These are phyloP conservation scores for Beris chalybata DNA, from an alignment of 2,888 invertebrate genomes.

Conservation along the genomic window DNA sequence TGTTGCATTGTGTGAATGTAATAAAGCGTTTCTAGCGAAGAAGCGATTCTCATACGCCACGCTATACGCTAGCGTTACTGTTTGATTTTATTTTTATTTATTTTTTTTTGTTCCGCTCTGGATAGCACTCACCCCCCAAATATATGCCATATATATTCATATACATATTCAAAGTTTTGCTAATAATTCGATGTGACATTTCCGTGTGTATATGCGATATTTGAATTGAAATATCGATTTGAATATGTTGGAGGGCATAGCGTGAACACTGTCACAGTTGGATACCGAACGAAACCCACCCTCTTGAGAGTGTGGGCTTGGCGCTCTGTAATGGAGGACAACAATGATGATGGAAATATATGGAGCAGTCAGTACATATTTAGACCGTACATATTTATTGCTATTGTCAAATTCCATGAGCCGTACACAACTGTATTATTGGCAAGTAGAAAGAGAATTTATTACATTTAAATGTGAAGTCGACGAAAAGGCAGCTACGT, in stretches of 20 bases:
- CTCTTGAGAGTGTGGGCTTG: background rate
- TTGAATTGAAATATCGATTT: slow-evolving; percentile 15
- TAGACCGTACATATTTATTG: slow-evolving; percentile 21
- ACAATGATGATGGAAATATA: slow-evolving; percentile 7
- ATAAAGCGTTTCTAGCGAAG: too few relatives aligned
- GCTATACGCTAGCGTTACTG: too few relatives aligned
- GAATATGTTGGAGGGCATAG: background rate
- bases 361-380: slow-evolving; percentile 4
- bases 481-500: too few relatives aligned
- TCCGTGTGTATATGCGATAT: slow-evolving; percentile 12
- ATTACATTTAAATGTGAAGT: too few relatives aligned
- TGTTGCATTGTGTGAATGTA: slow-evolving; percentile 17
- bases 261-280: slow-evolving; percentile 10
- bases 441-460: too few relatives aligned
- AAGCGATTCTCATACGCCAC: too few relatives aligned
- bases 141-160: too few relatives aligned
- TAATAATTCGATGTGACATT: background rate
- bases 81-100: too few relatives aligned
- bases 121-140: too few relatives aligned
- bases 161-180: too few relatives aligned
- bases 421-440: slow-evolving; percentile 15
- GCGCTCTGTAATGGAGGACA: background rate
- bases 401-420: slow-evolving; percentile 23
- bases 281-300: background rate
- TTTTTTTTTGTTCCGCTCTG: too few relatives aligned